Evolutionary conservation across 1,140 invertebrate species (phyloP).

Genomic region (Nasonia giraulti): DNA sequence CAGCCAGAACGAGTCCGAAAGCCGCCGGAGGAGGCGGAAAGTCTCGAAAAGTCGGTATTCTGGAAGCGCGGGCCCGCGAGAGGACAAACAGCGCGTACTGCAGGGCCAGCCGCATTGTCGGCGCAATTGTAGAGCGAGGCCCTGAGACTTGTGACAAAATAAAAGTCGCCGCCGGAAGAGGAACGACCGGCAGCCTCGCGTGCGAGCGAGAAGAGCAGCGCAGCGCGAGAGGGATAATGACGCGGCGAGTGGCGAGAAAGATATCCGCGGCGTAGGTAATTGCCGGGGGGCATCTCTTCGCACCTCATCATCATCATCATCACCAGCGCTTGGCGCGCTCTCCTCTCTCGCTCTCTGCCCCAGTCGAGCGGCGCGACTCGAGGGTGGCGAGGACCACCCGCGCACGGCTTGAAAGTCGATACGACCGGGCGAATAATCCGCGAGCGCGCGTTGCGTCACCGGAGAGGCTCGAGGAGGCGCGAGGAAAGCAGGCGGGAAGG

Average conservation of each 20-base stretch:
- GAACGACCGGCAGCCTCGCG: neutral
- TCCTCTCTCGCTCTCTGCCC: neutral
- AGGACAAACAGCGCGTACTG: neutral
- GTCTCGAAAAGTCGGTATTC: too few species aligned
- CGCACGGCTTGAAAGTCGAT: constrained; percentile 21
- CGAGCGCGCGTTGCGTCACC: too few species aligned
- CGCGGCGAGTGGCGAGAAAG: constrained; percentile 55
- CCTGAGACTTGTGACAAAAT: too few species aligned
- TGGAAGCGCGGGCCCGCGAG: neutral
- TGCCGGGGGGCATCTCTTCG: constrained; percentile 72
- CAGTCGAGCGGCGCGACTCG: neutral
- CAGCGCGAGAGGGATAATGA: constrained; percentile 65
- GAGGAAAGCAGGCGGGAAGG: too few species aligned
- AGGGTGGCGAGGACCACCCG: constrained; percentile 45
- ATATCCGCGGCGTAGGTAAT: constrained; percentile 52
- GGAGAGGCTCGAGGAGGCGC: too few species aligned
- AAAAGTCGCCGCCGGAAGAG: neutral
- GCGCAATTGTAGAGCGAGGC: too few species aligned
- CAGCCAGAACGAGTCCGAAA: too few species aligned
- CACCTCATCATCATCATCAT: constrained; percentile 76
- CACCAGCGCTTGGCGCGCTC: neutral
- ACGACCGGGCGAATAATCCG: constrained; percentile 26
- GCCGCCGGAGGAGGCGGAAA: too few species aligned
- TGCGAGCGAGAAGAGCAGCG: too few species aligned
- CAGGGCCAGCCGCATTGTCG: too few species aligned